Evolutionary conservation across 1,140 invertebrate species (phyloP).

Genomic region (Belonocnema kinseyi): DNA sequence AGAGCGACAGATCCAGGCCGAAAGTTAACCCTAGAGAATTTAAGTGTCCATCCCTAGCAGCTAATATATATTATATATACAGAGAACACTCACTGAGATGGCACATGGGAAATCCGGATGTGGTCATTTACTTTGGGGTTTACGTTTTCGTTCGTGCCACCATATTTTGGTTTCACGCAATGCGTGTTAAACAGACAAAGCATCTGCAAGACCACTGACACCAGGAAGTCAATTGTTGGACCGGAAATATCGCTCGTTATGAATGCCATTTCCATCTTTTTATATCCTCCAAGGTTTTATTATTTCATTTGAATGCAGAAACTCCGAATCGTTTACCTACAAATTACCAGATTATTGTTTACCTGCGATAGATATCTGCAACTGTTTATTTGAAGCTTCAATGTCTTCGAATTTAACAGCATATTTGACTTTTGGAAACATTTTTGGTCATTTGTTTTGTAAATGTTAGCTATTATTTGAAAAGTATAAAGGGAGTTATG

Average conservation of each 20-base stretch:
- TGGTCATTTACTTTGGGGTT: conserved; percentile 14
- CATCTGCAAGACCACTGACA: conserved; percentile 6
- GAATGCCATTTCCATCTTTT: neutral
- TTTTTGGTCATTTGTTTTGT: too few relatives aligned
- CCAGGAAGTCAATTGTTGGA: conserved; percentile 12
- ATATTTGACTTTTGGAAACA: too few relatives aligned
- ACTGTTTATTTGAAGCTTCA: neutral
- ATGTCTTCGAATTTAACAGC: too few relatives aligned
- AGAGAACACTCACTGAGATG: neutral
- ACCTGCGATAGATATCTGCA: neutral
- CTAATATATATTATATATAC: neutral
- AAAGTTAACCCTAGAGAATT: conserved; percentile 5
- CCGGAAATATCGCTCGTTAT: neutral
- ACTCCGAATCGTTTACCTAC: neutral
- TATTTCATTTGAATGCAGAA: neutral
- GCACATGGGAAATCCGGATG: conserved; percentile 20
- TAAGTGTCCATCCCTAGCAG: neutral
- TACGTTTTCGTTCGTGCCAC: neutral
- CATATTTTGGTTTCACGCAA: conserved; percentile 14
- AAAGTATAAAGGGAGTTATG: neutral
- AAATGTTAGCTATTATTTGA: too few relatives aligned
- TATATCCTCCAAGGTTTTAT: neutral
- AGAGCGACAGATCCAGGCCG: neutral
- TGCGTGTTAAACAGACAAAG: conserved; percentile 3
- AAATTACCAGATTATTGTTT: neutral